phyloP scores from a whole-genome alignment of 2,113 vertebrate species.

The Tetraodon nigroviridis region DNA sequence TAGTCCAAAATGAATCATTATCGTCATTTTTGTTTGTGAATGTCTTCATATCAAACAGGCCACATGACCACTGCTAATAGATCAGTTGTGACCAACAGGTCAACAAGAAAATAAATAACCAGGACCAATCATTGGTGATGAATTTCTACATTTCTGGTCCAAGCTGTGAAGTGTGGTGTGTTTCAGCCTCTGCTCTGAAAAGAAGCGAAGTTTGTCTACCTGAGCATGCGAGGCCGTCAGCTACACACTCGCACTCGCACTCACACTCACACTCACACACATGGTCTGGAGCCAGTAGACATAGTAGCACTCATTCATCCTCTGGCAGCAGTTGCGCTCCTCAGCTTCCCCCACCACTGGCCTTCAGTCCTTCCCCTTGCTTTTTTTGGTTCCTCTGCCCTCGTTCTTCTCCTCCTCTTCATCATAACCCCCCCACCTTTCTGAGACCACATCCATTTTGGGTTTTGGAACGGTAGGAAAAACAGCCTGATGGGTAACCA shows the following conservation, averaged over 20 bases:
- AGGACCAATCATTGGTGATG: constrained; percentile 10
- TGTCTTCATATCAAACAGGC: too few relatives aligned
- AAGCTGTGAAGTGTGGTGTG: constrained; percentile 28
- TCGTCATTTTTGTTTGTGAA: too few relatives aligned
- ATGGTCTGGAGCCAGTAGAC: constrained; percentile 46
- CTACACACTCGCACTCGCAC: constrained; percentile 20
- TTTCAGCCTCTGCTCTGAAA: constrained; percentile 30
- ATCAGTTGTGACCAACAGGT: too few relatives aligned
- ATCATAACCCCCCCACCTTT: constrained; percentile 31
- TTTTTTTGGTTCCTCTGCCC: constrained; percentile 47
- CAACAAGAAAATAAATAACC: not conserved
- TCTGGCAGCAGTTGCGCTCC: constrained; percentile 24
- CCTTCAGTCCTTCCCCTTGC: constrained; percentile 44
- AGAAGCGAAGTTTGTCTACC: constrained; percentile 56
- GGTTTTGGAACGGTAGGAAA: constrained; percentile 49
- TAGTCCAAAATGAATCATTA: too few relatives aligned
- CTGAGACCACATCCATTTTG: constrained; percentile 52
- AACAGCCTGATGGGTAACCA: constrained; percentile 40
- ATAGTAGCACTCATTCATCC: constrained; percentile 71
- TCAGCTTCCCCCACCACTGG: constrained; percentile 28
- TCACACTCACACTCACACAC: constrained; percentile 30
- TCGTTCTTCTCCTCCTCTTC: constrained; percentile 15
- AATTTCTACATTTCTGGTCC: constrained; percentile 24
- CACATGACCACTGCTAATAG: too few relatives aligned
- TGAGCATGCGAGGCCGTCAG: constrained; percentile 57